phyloP scores from a whole-genome alignment of 2,888 invertebrate genomes.

The Chrysina gloriosa region DNA sequence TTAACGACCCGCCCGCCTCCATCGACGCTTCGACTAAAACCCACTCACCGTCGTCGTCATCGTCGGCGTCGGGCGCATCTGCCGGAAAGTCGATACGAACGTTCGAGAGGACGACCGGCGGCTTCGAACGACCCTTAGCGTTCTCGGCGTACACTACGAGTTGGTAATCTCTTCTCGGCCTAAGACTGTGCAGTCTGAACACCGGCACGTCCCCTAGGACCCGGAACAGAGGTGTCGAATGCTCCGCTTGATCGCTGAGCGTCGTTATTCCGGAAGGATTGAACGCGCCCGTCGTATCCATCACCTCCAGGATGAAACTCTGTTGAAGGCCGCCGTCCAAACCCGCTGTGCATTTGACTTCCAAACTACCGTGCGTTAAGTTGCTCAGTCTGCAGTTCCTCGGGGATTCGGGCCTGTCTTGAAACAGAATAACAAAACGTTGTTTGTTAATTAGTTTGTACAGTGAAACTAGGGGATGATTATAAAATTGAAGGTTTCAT shows the following conservation, averaged over 20 bases:
- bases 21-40: constrained; percentile 48
- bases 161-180: constrained; percentile 82
- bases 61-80: constrained; percentile 44
- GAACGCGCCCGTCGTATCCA: constrained; percentile 65
- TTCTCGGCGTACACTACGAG: constrained; percentile 86
- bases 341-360: constrained; percentile 81
- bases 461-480: background rate
- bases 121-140: constrained; percentile 80
- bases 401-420: constrained; percentile 82
- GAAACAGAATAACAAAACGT: constrained; percentile 51
- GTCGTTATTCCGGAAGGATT: constrained; percentile 55
- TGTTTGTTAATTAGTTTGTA: background rate
- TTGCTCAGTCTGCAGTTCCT: constrained; percentile 78
- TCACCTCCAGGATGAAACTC: constrained; percentile 84
- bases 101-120: constrained; percentile 78
- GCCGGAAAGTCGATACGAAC: constrained; percentile 61
- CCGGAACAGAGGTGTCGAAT: constrained; percentile 65
- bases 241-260: constrained; percentile 64
- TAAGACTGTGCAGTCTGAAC: constrained; percentile 76
- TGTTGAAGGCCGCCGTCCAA: constrained; percentile 86
- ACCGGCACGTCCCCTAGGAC: constrained; percentile 76
- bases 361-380: constrained; percentile 70
- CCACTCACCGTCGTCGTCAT: too few species aligned
- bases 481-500: background rate
- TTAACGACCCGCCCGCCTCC: constrained; percentile 51